Evolutionary conservation across 2,113 vertebrate species (phyloP).

Genomic region (Jacana jacana): DNA sequence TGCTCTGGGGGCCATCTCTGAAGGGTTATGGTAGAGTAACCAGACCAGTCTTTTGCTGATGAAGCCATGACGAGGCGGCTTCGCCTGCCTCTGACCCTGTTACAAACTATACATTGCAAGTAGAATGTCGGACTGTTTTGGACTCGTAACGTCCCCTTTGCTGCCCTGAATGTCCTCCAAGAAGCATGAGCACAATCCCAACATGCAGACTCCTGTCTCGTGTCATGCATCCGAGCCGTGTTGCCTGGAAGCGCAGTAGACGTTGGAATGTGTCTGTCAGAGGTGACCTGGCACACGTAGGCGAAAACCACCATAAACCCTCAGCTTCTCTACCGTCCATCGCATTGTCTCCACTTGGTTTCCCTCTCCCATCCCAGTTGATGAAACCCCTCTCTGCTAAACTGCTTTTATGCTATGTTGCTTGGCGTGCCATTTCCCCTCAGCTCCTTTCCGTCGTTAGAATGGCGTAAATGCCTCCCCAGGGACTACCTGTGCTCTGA

Average conservation of each 20-base stretch:
- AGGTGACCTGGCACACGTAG: background rate
- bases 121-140: background rate
- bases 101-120: background rate
- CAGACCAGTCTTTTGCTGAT: background rate
- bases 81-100: background rate
- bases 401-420: conserved; percentile 24
- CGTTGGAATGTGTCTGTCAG: background rate
- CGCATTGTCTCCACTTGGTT: background rate
- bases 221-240: background rate
- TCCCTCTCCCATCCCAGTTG: background rate
- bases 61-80: background rate
- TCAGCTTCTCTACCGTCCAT: background rate
- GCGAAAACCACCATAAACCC: background rate
- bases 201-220: background rate
- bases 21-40: background rate
- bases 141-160: background rate
- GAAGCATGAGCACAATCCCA: background rate
- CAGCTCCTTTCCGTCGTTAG: background rate
- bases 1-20: background rate
- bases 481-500: background rate
- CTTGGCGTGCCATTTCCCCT: background rate
- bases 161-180: background rate
- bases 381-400: background rate
- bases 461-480: background rate
- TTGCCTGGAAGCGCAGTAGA: background rate